Percentiles rank a stretch among this genome's conserved stretches.
These are phyloP conservation scores for Triplophysa rosa DNA, from an alignment of 2,113 vertebrate species.

Conservation along the genomic window DNA sequence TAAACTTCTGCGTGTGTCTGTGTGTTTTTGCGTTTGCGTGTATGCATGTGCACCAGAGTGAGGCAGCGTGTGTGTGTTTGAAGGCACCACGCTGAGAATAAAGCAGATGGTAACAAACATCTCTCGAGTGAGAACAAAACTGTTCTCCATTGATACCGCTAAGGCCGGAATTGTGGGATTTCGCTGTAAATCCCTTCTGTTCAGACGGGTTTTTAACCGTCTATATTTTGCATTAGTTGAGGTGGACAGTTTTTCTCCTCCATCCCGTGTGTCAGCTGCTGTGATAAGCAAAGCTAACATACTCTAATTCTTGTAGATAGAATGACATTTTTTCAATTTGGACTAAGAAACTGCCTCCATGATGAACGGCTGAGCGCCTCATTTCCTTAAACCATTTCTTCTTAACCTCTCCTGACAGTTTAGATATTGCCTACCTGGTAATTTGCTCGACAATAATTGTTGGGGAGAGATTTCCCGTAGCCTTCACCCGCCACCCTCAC, in stretches of 20 bases:
- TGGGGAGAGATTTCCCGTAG: slow-evolving; percentile 84
- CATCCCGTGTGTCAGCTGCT: slow-evolving; percentile 62
- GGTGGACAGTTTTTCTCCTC: slow-evolving; percentile 44
- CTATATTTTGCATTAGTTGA: slow-evolving; percentile 51
- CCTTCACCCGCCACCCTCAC: slow-evolving; percentile 96
- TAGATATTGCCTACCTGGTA: slow-evolving; percentile 94
- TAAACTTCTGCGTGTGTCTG: slow-evolving; percentile 25
- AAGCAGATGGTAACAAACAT: slow-evolving; percentile 74
- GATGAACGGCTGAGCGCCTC: slow-evolving; percentile 94
- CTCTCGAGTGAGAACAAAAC: slow-evolving; percentile 69
- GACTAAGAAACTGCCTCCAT: slow-evolving; percentile 79
- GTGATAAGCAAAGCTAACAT: slow-evolving; percentile 75
- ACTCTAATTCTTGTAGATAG: slow-evolving; percentile 82
- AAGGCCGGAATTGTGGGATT: slow-evolving; percentile 60
- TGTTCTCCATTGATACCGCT: slow-evolving; percentile 55
- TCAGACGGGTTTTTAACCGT: not conserved
- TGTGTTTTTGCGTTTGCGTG: slow-evolving; percentile 11
- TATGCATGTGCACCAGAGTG: slow-evolving; percentile 26
- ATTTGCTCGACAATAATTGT: slow-evolving; percentile 95
- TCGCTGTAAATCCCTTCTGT: slow-evolving; percentile 11
- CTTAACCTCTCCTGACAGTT: slow-evolving; percentile 95
- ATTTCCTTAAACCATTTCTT: slow-evolving; percentile 85
- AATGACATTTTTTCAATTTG: slow-evolving; percentile 84
- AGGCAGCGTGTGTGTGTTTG: slow-evolving; percentile 46
- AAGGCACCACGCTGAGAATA: slow-evolving; percentile 68